Evolutionary conservation across 1,140 invertebrate species (phyloP), one percentile per base, ranked within the genome.

Genomic region (Uloborus diversus): DNA sequence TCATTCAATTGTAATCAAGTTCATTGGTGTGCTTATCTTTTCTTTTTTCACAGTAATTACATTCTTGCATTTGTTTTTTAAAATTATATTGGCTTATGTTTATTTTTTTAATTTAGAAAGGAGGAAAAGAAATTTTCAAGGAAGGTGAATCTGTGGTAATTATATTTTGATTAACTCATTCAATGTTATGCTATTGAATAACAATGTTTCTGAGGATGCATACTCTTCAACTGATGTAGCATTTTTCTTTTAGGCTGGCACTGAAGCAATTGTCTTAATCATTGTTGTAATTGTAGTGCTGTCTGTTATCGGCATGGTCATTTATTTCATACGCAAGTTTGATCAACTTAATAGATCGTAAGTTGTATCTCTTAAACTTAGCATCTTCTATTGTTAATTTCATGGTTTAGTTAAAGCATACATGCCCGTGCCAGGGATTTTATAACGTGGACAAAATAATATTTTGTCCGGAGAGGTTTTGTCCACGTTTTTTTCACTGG

Each of bases 241-340:
- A 17, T 33, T 27, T 66, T 33, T 51, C 5, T 68, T 20, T 0
- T 57, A 79, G 75, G 75, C 35, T 57, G 75, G 64, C 14, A 49
- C 75, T 32, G 75, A 79, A 47, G 65, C 53, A 20, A 64, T 64
- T 3, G 65, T 79, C 61, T 32, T 69, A 23, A 66, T 79, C 27
- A 79, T 79, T 49, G 65, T 79, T 32, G 75, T 65, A 13, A 69
- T 79, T 28, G 75, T 79, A 20, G 49, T 79, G 14, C 33, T 66
- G 7, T 57, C 75, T 49, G 65, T 79, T 14, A 59, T 79, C 59
- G 62, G 62, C 23, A 79, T 79, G 75, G 75, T 69, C 17, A 51
- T 79, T 25, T 79, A 79, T 37, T 79, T 79, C 30, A 47, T 79
- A 32, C 30, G 75, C 4, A 79, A 79, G 49, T 79, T 79, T 68